Evolutionary conservation across 2,797 vertebrate genomes (phyloP).

Genomic region (Danio choprae): DNA sequence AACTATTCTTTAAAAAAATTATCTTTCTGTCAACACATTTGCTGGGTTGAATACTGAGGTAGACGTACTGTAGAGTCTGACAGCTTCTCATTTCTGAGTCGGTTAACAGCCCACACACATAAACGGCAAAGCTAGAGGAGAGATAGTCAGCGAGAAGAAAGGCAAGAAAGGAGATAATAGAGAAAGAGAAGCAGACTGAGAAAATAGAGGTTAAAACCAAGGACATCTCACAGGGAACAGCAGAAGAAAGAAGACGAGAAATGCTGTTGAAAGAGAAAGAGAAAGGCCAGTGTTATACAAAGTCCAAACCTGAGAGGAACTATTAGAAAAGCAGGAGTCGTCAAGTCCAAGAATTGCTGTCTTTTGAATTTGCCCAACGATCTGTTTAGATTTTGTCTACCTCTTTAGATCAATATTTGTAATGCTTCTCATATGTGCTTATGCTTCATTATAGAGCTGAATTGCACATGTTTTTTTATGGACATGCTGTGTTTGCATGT

Average conservation of each 20-base stretch:
- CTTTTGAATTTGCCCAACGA: background rate
- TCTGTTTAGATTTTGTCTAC: background rate
- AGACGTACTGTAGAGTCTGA: background rate
- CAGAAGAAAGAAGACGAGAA: slow-evolving; percentile 45
- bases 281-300: slow-evolving; percentile 13
- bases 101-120: slow-evolving; percentile 33
- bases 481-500: background rate
- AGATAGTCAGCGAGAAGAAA: slow-evolving; percentile 17
- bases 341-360: background rate
- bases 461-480: background rate
- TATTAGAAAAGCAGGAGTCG: slow-evolving; percentile 25
- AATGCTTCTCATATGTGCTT: background rate
- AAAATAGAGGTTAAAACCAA: slow-evolving; percentile 57
- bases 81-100: slow-evolving; percentile 44
- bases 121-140: slow-evolving; percentile 34
- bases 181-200: slow-evolving; percentile 54
- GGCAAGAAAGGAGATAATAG: slow-evolving; percentile 30
- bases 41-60: slow-evolving; percentile 35
- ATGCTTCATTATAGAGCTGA: background rate
- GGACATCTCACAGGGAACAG: slow-evolving; percentile 44
- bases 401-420: background rate
- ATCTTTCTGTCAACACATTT: slow-evolving; percentile 25
- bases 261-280: slow-evolving; percentile 28
- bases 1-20: slow-evolving; percentile 31
- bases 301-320: background rate